Base-by-base conservation (phyloP, 2,113 vertebrate species). In the Spermophilus dauricus region DNA sequence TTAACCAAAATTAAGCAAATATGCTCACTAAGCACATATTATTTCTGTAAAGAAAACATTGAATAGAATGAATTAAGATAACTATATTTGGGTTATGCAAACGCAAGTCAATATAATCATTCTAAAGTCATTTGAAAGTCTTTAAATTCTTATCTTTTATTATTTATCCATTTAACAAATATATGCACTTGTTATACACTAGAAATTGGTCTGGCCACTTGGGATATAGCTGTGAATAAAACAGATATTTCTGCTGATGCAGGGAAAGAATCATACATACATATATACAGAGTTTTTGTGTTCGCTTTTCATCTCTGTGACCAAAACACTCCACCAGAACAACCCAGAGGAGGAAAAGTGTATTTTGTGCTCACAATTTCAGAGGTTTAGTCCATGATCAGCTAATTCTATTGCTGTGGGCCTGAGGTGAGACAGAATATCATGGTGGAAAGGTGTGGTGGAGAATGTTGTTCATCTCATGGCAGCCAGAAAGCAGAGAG, bases 31-130 rank as follows among this genome's bases (percentile, higher is more conserved):
- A 92, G 2, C 9, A 58, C 32, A 32, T 73, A 28, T 63, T 86
- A 53, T 20, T 92, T 92, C 63, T 56, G 20, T 76, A 88, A 69
- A 37, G 6, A 69, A 65, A 58, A 56, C 88, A 30, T 51, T 13
- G 53, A 78, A 87, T 75, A 56, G 92, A 86, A 63, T 87, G 17
- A 65, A 61, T 77, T 96, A 93, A 84, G 17, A 80, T 28, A 76
- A 82, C 11, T 67, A n/a, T 17, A 69, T 76, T 65, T 82, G 56
- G 14, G 30, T 70, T 76, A 70, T 51, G 17, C 39, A 87, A 78
- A 94, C 83, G 1, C 45, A 70, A 83, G 53, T 70, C 5, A 77
- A 39, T 30, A 18, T 34, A 53, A 51, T 63, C 8, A 87, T 83
- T 83, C 16, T 76, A 76, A 61, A 58, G 14, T 70, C 30, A n/a